Base-by-base conservation (phyloP, 2,113 vertebrate species). In the Lethenteron camtschaticum region DNA sequence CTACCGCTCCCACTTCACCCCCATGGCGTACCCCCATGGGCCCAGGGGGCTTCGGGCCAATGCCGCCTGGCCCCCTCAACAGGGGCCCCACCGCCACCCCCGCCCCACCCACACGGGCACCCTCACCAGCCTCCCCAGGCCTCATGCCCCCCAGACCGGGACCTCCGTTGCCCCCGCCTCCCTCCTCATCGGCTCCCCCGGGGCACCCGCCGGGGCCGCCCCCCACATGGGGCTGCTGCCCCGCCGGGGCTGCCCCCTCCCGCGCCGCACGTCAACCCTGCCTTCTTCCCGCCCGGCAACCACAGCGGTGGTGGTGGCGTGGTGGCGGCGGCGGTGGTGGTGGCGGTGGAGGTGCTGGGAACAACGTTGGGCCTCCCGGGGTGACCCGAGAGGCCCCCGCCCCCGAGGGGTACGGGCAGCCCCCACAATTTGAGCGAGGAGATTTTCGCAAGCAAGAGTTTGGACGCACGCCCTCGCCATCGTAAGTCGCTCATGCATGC, bases 241-340 rank as follows among this genome's bases (percentile, higher is more conserved):
- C 71, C 81, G 0, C 80, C 81, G 0, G 82, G 79, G 57, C 83
- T 82, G 1, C 81, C 84, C 1, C 76, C 85, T 56, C 82, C 85
- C 0, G 83, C 85, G 72, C 80, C 87, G 56, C 86, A 92, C 76
- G 78, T 87, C 76, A 89, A 90, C 71, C 87, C 88, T 1, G 84
- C 88, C 69, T 89, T 89, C 78, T 87, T 94, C 76, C 81, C 81
- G 10, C 81, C 81, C 1, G 41, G 69, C 83, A 1, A 72, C 79
- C 11, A 75, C 83, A 5, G 41, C 2, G 41, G 41, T 1, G 41
- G 41, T 6, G 41, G 41, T 6, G 41, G 41, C 5, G 41, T 3
- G 6, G 41, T 6, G 41, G 41, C 41, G 41, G 41, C 5, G 41
- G 41, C 41, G 41, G 41, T 7, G 41, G 41, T 7, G 41, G 41